Base-by-base conservation (phyloP, 2,888 invertebrate species). In the Caenorhabditis parvicauda region DNA sequence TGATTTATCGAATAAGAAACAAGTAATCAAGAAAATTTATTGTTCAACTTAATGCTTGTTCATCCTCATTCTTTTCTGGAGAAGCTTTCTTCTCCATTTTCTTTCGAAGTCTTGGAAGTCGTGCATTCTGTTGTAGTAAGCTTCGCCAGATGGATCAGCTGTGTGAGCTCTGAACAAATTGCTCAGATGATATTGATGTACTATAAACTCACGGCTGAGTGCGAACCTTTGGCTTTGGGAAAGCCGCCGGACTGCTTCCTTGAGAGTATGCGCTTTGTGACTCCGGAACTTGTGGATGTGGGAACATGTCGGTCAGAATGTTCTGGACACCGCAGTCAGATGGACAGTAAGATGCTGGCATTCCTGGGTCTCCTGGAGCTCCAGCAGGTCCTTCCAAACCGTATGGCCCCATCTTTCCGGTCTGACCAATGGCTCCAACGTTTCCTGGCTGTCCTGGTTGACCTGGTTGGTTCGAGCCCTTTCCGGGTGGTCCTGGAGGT, bases 351-450 rank as follows among this genome's bases (percentile, higher is more conserved):
- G 72, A 64, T 9, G 74, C 68, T 21, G 76, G 76, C 63, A 67
- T 67, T 47, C 75, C 74, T 45, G 79, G 75, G 39, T 79, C 77
- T 63, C 79, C 79, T 35, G 76, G 75, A 37, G 76, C 71, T 29
- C 78, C 78, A 46, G 64, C 59, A 12, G 67, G 72, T 51, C 78
- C 78, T 42, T 72, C 70, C 58, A 70, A 63, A 17, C 78, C 78
- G 22, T 60, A 63, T 29, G 53, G 53, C 32, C 77, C 79, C 44
- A 52, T 42, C 28, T 65, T 64, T 48, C 77, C 74, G 7, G 65
- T 58, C 14, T 59, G 59, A 37, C 79, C 80, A 4, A 68, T 60
- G 5, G 63, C 61, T 53, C 79, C 81, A 37, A 51, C 48, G 2
- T 64, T 63, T 47, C 79, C 79, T 6, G 75, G 68, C 17, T 59